phyloP scores from a whole-genome alignment of 2,888 invertebrate genomes.

The Melanophora roralis region DNA sequence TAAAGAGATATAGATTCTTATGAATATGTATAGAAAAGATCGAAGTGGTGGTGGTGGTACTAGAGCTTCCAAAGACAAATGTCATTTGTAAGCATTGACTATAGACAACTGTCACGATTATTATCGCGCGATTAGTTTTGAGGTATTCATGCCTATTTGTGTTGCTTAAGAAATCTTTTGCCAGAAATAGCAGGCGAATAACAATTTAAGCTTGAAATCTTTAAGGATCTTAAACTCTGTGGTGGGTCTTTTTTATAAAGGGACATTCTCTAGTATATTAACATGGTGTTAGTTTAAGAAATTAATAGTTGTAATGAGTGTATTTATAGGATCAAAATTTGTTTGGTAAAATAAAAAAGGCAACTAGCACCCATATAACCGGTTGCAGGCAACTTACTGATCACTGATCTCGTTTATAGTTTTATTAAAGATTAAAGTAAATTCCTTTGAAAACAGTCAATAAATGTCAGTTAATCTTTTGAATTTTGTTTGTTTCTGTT shows the following conservation, averaged over 20 bases:
- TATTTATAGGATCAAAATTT: constrained; percentile 67
- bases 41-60: neutral
- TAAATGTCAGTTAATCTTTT: constrained; percentile 71
- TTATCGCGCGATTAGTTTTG: constrained; percentile 70
- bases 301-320: constrained; percentile 70
- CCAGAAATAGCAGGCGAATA: constrained; percentile 33
- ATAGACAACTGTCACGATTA: constrained; percentile 74
- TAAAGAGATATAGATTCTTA: constrained; percentile 60
- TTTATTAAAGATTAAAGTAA: constrained; percentile 60
- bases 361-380: constrained; percentile 30
- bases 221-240: constrained; percentile 67
- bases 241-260: constrained; percentile 68
- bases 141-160: neutral
- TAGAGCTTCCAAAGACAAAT: constrained; percentile 68
- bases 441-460: constrained; percentile 70
- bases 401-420: constrained; percentile 66
- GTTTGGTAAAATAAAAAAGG: constrained; percentile 25
- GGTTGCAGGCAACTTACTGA: constrained; percentile 35
- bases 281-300: constrained; percentile 66
- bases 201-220: constrained; percentile 61
- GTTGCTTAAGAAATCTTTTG: neutral
- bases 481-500: constrained; percentile 37
- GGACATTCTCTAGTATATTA: constrained; percentile 36
- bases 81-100: constrained; percentile 74
- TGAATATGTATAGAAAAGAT: constrained; percentile 48